A percentile compares a stretch with the other conserved stretches of the same genome.
phyloP scores from a whole-genome alignment of 2,888 invertebrate species.

The Teleogryllus oceanicus region DNA sequence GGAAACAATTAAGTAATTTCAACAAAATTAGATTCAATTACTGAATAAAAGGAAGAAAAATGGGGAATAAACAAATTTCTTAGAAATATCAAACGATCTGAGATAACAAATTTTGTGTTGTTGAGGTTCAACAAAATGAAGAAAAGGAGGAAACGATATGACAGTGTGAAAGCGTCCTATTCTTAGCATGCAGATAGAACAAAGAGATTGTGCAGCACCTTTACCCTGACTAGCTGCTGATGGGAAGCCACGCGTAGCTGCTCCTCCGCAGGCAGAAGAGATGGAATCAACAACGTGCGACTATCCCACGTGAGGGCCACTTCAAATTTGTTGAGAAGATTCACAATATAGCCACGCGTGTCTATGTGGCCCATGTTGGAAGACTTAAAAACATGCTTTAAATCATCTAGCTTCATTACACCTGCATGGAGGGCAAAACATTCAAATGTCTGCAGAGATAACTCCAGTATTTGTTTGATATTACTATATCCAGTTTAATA shows the following conservation, averaged over 20 bases:
- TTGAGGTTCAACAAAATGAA: neutral
- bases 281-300: slow-evolving; percentile 84
- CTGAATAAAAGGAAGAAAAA: no score
- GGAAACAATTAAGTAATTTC: neutral
- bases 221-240: slow-evolving; percentile 47
- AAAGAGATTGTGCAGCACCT: slow-evolving; percentile 43
- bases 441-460: neutral
- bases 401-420: slow-evolving; percentile 89
- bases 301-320: slow-evolving; percentile 96
- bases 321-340: slow-evolving; percentile 93
- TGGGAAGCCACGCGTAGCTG: slow-evolving; percentile 41
- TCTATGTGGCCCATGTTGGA: slow-evolving; percentile 69
- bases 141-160: neutral
- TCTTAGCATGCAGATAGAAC: slow-evolving; percentile 11
- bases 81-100: neutral
- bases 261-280: slow-evolving; percentile 77
- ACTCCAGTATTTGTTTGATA: neutral
- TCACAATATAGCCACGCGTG: slow-evolving; percentile 78
- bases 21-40: neutral
- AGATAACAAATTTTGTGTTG: neutral
- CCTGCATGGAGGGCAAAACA: slow-evolving; percentile 48
- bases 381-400: slow-evolving; percentile 90
- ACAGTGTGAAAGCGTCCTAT: neutral
- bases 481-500: no score
- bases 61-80: no score